These are phyloP conservation scores for Reticulitermes speratus DNA, from an alignment of 1,140 invertebrate species.

Conservation along the genomic window DNA sequence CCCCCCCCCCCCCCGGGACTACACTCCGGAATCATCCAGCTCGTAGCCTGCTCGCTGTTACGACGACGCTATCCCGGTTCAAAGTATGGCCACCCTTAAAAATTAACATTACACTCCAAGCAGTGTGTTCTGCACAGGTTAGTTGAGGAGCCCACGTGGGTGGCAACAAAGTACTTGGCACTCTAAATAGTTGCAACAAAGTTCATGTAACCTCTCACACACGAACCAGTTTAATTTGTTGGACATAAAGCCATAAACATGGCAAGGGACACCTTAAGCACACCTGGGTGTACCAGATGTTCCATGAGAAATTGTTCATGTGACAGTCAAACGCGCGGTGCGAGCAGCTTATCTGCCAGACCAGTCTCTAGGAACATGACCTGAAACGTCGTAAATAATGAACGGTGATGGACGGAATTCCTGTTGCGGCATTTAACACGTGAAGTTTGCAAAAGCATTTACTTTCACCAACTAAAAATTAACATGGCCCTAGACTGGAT, in stretches of 20 bases:
- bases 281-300: background rate
- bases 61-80: too few species aligned
- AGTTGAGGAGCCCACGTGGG: background rate
- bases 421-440: too few species aligned
- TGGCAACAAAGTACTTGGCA: background rate
- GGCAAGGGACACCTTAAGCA: background rate
- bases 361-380: background rate
- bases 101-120: too few species aligned
- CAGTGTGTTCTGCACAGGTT: background rate
- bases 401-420: too few species aligned
- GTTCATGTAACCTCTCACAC: background rate
- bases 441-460: too few species aligned
- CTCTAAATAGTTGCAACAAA: background rate
- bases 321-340: background rate
- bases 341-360: background rate
- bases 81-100: too few species aligned
- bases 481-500: too few species aligned
- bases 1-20: too few species aligned
- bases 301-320: background rate
- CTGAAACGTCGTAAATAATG: too few species aligned
- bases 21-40: too few species aligned
- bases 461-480: too few species aligned
- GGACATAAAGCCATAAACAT: background rate
- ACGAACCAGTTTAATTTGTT: background rate
- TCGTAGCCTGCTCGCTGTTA: too few species aligned